Evolutionary conservation across 2,888 invertebrate species (phyloP), one percentile per base, ranked within the genome.

Genomic region (Ormyrus thymus): DNA sequence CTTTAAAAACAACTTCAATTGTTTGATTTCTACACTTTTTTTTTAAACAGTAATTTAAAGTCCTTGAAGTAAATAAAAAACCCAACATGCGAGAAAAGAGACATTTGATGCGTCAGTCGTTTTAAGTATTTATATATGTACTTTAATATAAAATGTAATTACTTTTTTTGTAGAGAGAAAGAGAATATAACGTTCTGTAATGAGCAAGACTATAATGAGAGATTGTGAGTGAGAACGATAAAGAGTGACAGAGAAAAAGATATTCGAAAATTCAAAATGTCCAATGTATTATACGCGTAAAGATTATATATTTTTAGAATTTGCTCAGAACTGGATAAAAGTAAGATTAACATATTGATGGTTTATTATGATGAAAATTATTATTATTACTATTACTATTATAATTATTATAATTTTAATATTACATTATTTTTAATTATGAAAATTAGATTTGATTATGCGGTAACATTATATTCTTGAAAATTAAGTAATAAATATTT

Each of bases 301-400:
- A 83, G 79, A 73, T 68, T 79, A 74, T 78, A 82, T 83, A 83
- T 82, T 83, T 82, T 84, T 83, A 82, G 81, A 78, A 85, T 81
- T 87, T 87, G 87, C 87, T 88, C 87, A 87, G 85, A 86, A 86
- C 85, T 86, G 86, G 86, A 83, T 86, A 84, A 81, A 29, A 82
- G 83, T 85, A 86, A 86, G 84, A 84, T 85, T 83, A 83, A 82
- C 80, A 83, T 85, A 80, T 82, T 80, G 71, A 82, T 74, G 80
- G 79, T 79, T 76, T 80, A 79, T 78, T 71, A 80, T 46, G 77
- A 50, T 84, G 81, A 29, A 29, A 29, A 29, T 29, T 29, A 13
- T 55, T 69, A 61, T 61, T 55, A 69, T 76, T 50, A 58, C 62
- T 29, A 76, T 55, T 66, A 82, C 78, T 81, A 82, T 83, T 78